A percentile compares a stretch with the other conserved stretches of the same genome.
These are phyloP conservation scores for Luehdorfia chinensis DNA, from an alignment of 1,140 invertebrate species.

Conservation along the genomic window DNA sequence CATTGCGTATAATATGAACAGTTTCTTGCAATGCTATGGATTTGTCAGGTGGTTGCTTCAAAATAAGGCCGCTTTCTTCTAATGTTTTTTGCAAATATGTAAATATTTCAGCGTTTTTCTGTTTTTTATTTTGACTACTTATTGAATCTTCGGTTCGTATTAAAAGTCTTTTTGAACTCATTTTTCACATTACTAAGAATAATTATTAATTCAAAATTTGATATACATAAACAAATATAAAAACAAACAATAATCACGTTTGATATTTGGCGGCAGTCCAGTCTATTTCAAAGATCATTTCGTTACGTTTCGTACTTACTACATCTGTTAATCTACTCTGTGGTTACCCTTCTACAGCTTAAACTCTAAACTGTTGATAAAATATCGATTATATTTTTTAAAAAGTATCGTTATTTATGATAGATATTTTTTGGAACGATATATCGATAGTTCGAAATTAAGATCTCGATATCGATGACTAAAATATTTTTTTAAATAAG, in stretches of 20 bases:
- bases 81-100: conserved; percentile 42
- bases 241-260: neutral
- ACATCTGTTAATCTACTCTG: neutral
- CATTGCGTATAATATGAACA: conserved; percentile 48
- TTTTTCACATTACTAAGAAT: too few species aligned
- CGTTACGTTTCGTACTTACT: neutral
- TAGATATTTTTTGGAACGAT: too few species aligned
- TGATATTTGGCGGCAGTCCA: neutral
- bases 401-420: too few species aligned
- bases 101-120: conserved; percentile 25
- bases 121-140: conserved; percentile 31
- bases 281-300: neutral
- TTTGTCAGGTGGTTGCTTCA: conserved; percentile 48
- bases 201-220: too few species aligned
- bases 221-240: neutral
- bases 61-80: conserved; percentile 48
- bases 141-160: conserved; percentile 20
- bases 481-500: too few species aligned
- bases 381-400: too few species aligned
- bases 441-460: too few species aligned
- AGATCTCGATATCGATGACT: too few species aligned
- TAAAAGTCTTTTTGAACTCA: conserved; percentile 27
- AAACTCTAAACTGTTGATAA: too few species aligned
- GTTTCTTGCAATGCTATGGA: conserved; percentile 42
- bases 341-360: neutral